Conservation (phyloP, 2,888 invertebrate species). For the Blastobasis lacticolella region DNA sequence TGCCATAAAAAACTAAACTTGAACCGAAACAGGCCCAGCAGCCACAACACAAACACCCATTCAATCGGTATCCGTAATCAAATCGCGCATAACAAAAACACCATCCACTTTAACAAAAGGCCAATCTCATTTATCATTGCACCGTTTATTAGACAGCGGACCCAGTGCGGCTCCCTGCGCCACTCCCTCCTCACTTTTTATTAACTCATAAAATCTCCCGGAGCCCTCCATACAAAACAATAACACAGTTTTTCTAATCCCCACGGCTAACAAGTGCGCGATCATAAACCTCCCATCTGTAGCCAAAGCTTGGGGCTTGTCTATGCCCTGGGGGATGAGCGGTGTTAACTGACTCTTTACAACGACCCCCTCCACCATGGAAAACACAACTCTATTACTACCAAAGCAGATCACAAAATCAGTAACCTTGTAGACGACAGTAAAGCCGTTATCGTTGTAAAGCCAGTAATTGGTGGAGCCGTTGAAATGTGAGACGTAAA, state of each 20-base stretch:
- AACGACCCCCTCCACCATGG: conserved; percentile 29
- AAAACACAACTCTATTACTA: conserved; percentile 20
- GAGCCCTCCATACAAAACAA: conserved; percentile 9
- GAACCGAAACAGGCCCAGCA: no score
- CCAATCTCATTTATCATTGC: conserved; percentile 41
- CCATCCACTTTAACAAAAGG: conserved; percentile 18
- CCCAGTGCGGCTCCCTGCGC: conserved; percentile 10
- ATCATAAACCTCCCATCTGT: conserved; percentile 64
- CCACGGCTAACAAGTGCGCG: conserved; percentile 60
- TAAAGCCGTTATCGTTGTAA: conserved; percentile 29
- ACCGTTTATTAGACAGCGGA: conserved; percentile 27
- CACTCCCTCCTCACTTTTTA: conserved; percentile 12
- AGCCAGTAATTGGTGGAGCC: background rate
- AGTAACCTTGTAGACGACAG: background rate
- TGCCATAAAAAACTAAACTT: no score
- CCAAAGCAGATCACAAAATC: conserved; percentile 17
- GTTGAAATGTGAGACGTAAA: background rate
- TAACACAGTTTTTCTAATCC: conserved; percentile 60
- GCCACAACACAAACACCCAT: no score
- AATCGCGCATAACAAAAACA: background rate
- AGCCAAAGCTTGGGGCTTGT: conserved; percentile 61
- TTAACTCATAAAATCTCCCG: conserved; percentile 16
- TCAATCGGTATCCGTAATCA: background rate
- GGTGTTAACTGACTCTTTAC: conserved; percentile 52
- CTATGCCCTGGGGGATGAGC: conserved; percentile 46